These are phyloP conservation scores for Petromus typicus DNA, from an alignment of 2,113 vertebrate genomes.

Conservation along the genomic window DNA sequence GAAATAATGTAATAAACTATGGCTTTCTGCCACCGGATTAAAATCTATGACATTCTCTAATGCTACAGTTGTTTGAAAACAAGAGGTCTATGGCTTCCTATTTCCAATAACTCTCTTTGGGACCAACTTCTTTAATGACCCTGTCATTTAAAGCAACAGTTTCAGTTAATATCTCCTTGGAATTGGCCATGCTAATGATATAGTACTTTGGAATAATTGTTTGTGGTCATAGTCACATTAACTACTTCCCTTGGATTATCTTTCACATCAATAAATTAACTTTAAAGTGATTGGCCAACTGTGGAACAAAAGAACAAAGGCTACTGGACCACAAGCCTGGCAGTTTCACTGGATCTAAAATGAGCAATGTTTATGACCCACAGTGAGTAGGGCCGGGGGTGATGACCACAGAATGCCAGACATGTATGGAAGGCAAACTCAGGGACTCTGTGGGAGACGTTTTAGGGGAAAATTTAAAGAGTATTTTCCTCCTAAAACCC, in stretches of 20 bases:
- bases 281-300: slow-evolving; percentile 48
- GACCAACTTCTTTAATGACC: slow-evolving; percentile 71
- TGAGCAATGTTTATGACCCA: not conserved
- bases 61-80: slow-evolving; percentile 70
- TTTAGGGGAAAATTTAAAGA: not conserved
- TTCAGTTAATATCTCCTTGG: slow-evolving; percentile 64
- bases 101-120: slow-evolving; percentile 56
- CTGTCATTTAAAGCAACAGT: slow-evolving; percentile 69
- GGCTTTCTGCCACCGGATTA: not conserved
- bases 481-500: not conserved
- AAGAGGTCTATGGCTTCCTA: slow-evolving; percentile 59
- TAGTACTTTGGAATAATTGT: slow-evolving; percentile 44
- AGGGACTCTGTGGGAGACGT: not conserved
- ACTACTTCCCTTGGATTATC: slow-evolving; percentile 53
- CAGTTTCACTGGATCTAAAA: not conserved
- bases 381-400: not conserved
- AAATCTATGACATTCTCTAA: not conserved
- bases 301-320: not conserved
- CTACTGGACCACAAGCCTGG: not conserved
- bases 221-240: slow-evolving; percentile 56
- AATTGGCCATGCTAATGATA: slow-evolving; percentile 71
- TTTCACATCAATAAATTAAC: slow-evolving; percentile 33
- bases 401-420: not conserved
- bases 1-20: not conserved
- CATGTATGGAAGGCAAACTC: not conserved